phyloP scores from a whole-genome alignment of 2,797 vertebrate species.

The Clamator glandarius region DNA sequence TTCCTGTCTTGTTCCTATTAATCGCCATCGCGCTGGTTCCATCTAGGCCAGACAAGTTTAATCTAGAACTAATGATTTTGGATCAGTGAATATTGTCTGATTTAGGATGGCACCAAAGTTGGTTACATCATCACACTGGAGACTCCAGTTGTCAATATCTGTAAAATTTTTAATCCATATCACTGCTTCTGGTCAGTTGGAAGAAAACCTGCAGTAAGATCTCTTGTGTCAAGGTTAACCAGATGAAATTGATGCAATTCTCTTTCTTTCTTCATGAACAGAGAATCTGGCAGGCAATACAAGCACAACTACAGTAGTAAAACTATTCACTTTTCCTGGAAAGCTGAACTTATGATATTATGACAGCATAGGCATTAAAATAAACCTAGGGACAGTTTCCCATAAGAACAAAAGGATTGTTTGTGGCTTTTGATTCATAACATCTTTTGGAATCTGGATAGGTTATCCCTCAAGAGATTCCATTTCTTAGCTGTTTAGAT shows the following conservation, averaged over 20 bases:
- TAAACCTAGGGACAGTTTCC: neutral
- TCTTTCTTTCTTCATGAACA: neutral
- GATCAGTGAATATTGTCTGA: neutral
- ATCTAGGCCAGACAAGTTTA: neutral
- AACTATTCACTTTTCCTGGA: neutral
- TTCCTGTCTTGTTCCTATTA: conserved; percentile 10
- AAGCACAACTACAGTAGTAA: neutral
- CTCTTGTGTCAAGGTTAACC: neutral
- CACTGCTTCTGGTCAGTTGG: neutral
- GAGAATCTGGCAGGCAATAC: neutral
- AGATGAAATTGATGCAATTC: neutral
- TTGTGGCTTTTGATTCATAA: neutral
- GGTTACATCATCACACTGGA: neutral
- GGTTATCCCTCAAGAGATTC: neutral
- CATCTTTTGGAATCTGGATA: neutral
- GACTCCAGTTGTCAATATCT: neutral
- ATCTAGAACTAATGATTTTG: conserved; percentile 8
- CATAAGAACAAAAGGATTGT: neutral
- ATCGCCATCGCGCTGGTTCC: neutral
- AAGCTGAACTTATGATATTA: neutral
- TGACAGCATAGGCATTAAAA: neutral
- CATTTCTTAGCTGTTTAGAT: neutral
- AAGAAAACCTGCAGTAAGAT: neutral
- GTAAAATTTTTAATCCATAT: neutral
- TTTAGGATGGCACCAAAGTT: conserved; percentile 3